Conservation (phyloP, 2,797 vertebrate species). For the Chaenodraco wilsoni region DNA sequence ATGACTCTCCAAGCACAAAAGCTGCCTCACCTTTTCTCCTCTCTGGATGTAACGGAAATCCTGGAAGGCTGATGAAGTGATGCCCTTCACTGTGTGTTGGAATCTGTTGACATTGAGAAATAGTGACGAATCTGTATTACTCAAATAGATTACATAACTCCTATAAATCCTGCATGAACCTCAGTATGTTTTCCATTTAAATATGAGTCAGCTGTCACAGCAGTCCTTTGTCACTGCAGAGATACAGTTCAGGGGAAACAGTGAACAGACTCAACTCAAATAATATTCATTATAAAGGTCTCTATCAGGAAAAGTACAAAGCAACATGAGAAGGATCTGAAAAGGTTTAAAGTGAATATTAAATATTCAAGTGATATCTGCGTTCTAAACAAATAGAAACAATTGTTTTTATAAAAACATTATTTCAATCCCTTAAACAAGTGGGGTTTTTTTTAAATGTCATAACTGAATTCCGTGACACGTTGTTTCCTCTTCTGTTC, state of each 20-base stretch:
- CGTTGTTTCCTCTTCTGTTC: too few relatives aligned
- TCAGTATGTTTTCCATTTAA: slow-evolving; percentile 38
- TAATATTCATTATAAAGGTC: not conserved
- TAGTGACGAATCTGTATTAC: slow-evolving; percentile 36
- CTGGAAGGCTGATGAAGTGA: slow-evolving; percentile 20
- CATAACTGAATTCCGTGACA: too few relatives aligned
- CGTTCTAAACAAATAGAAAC: too few relatives aligned
- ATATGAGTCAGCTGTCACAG: slow-evolving; percentile 29
- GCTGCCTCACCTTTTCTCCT: slow-evolving; percentile 63
- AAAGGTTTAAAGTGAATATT: too few relatives aligned
- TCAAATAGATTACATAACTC: slow-evolving; percentile 39
- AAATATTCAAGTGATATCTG: too few relatives aligned
- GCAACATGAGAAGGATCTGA: not conserved
- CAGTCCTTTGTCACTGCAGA: slow-evolving; percentile 31
- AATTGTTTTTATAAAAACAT: too few relatives aligned
- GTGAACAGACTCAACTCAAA: slow-evolving; percentile 2
- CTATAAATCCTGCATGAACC: slow-evolving; percentile 42
- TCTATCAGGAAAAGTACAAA: not conserved
- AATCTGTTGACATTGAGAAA: slow-evolving; percentile 62
- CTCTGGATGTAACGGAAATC: slow-evolving; percentile 27
- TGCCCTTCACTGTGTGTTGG: slow-evolving; percentile 28
- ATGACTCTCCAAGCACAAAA: slow-evolving; percentile 12
- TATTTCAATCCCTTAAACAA: too few relatives aligned
- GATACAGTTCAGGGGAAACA: slow-evolving; percentile 23
- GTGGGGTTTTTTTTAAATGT: too few relatives aligned